Evolutionary conservation across 2,888 invertebrate species (phyloP).

Genomic region (Chrysopilus asiliformis): DNA sequence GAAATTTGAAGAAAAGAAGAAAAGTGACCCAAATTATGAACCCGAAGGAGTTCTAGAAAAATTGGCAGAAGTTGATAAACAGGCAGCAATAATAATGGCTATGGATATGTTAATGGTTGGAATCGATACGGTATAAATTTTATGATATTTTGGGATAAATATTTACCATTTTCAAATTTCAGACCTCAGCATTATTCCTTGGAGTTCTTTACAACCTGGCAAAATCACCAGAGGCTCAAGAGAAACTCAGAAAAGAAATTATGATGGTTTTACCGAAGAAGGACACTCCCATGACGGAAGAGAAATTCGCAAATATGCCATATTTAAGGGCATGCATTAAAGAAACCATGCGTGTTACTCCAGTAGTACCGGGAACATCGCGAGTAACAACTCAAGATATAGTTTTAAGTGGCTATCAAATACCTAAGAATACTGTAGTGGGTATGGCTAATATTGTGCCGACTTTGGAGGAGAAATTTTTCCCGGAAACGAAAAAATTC

Average conservation of each 20-base stretch:
- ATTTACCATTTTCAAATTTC: slow-evolving; percentile 12
- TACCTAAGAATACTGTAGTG: slow-evolving; percentile 23
- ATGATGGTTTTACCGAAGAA: slow-evolving; percentile 24
- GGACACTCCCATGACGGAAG: slow-evolving; percentile 13
- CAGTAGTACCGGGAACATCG: slow-evolving; percentile 34
- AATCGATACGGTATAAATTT: slow-evolving; percentile 47
- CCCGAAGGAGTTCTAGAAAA: slow-evolving; percentile 43
- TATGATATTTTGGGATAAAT: background rate
- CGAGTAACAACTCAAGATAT: slow-evolving; percentile 36
- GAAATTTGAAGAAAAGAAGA: slow-evolving; percentile 20
- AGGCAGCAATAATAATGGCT: slow-evolving; percentile 46
- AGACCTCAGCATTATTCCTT: slow-evolving; percentile 36
- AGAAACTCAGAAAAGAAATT: slow-evolving; percentile 36
- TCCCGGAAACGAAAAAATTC: slow-evolving; percentile 46
- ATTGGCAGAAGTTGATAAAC: slow-evolving; percentile 42
- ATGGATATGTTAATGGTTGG: slow-evolving; percentile 52
- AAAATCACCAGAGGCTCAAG: slow-evolving; percentile 40
- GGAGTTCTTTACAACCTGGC: slow-evolving; percentile 43
- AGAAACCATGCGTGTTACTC: slow-evolving; percentile 41
- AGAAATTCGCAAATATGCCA: slow-evolving; percentile 20
- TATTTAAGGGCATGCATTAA: slow-evolving; percentile 52
- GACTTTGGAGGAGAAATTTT: slow-evolving; percentile 27
- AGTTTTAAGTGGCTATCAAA: slow-evolving; percentile 34
- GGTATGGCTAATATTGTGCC: background rate
- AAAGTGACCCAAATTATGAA: slow-evolving; percentile 31